A percentile compares a stretch with the other conserved stretches of the same genome.
These are phyloP conservation scores for Dromiciops gliroides DNA, from an alignment of 2,113 vertebrate genomes.

Conservation along the genomic window DNA sequence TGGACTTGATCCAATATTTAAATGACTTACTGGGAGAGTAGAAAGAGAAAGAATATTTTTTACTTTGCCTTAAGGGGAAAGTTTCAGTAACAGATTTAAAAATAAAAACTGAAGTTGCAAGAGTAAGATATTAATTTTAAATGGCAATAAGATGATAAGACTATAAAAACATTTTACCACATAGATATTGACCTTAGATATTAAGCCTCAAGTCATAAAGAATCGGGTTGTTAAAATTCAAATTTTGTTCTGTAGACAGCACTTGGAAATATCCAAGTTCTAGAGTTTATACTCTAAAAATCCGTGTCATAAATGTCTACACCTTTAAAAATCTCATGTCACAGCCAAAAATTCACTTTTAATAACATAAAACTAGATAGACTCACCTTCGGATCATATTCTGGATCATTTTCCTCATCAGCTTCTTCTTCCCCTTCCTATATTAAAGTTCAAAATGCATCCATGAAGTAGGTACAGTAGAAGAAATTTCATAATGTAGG, in stretches of 20 bases:
- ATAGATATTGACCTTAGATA: background rate
- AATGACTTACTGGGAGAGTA: background rate
- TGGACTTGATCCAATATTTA: background rate
- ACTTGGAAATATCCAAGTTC: background rate
- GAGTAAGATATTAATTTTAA: no score
- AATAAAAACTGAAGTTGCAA: background rate
- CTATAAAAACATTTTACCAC: background rate
- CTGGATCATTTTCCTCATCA: slow-evolving; percentile 98
- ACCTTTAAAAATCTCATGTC: background rate
- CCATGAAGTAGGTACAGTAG: slow-evolving; percentile 78
- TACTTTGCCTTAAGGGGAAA: background rate
- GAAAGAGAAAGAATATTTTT: background rate
- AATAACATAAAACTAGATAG: background rate
- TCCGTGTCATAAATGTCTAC: background rate
- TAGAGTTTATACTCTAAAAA: background rate
- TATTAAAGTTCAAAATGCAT: slow-evolving; percentile 81
- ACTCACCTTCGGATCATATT: slow-evolving; percentile 96
- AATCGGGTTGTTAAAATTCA: background rate
- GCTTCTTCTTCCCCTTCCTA: slow-evolving; percentile 99
- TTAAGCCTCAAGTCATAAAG: background rate
- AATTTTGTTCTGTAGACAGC: background rate
- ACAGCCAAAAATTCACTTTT: background rate
- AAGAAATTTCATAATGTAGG: slow-evolving; percentile 70
- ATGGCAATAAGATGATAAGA: background rate
- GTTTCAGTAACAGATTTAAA: background rate